A percentile compares a stretch with the other conserved stretches of the same genome.
These are phyloP conservation scores for Periphyllus acericola DNA, from an alignment of 2,888 invertebrate species.

Conservation along the genomic window DNA sequence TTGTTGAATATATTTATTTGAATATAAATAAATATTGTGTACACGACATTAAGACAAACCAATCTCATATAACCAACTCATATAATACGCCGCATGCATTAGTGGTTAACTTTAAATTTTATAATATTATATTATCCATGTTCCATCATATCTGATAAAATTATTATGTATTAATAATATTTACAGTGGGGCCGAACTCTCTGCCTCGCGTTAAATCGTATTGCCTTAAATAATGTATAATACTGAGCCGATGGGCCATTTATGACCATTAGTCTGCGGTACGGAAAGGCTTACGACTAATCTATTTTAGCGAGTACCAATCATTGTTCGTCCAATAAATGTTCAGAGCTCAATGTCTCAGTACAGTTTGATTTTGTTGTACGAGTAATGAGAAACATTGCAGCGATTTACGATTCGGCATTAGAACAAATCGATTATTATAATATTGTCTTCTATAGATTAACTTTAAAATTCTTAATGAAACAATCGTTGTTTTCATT, in stretches of 20 bases:
- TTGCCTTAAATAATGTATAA: neutral
- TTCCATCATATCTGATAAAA: neutral
- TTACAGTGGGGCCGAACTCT: slow-evolving; percentile 49
- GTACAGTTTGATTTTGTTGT: neutral
- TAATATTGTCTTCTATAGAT: no score
- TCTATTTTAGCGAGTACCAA: neutral
- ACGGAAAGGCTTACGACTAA: neutral
- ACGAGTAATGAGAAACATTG: no score
- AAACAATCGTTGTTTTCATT: no score
- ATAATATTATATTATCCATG: neutral
- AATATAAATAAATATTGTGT: no score
- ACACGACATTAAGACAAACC: neutral
- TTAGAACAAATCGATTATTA: no score
- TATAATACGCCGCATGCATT: slow-evolving; percentile 39
- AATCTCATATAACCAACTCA: slow-evolving; percentile 19
- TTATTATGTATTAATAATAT: slow-evolving; percentile 33
- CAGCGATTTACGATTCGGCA: no score
- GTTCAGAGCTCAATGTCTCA: neutral
- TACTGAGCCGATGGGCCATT: neutral
- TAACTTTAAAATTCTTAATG: no score
- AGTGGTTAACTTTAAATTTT: neutral
- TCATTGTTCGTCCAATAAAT: neutral
- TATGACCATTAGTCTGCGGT: neutral
- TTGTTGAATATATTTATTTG: no score
- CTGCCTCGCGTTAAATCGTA: neutral